Conservation (phyloP, 1,140 invertebrate species). For the Armadillidium nasatum region DNA sequence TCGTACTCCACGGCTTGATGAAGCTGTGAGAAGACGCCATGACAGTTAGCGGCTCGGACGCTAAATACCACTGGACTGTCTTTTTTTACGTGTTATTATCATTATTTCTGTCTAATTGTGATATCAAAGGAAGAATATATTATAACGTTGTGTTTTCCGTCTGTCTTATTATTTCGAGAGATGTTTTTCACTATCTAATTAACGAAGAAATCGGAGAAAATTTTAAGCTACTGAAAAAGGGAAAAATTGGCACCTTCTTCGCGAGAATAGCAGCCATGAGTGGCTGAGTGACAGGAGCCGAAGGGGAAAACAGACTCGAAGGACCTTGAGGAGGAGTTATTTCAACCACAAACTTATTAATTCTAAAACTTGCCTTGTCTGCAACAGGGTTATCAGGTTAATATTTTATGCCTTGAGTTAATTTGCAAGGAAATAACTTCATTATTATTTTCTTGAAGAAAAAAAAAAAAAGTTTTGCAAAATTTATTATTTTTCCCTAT, state of each 20-base stretch:
- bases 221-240: not conserved
- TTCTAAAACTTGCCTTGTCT: constrained; percentile 12
- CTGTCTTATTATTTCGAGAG: too few relatives aligned
- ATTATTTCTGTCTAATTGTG: too few relatives aligned
- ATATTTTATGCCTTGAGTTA: constrained; percentile 2
- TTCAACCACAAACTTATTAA: constrained; percentile 1
- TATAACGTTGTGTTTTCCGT: too few relatives aligned
- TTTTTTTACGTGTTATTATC: too few relatives aligned
- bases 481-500: too few relatives aligned
- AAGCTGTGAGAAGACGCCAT: not conserved
- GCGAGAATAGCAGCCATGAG: not conserved
- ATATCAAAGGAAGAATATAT: too few relatives aligned
- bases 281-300: not conserved
- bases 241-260: not conserved
- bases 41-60: not conserved
- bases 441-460: too few relatives aligned
- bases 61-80: not conserved
- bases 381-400: not conserved
- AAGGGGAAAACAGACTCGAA: not conserved
- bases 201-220: not conserved
- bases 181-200: too few relatives aligned
- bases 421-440: not conserved
- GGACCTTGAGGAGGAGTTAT: not conserved
- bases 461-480: too few relatives aligned
- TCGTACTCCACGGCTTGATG: not conserved